phyloP scores from a whole-genome alignment of 2,888 invertebrate genomes.

The Dolichopus griseipennis region DNA sequence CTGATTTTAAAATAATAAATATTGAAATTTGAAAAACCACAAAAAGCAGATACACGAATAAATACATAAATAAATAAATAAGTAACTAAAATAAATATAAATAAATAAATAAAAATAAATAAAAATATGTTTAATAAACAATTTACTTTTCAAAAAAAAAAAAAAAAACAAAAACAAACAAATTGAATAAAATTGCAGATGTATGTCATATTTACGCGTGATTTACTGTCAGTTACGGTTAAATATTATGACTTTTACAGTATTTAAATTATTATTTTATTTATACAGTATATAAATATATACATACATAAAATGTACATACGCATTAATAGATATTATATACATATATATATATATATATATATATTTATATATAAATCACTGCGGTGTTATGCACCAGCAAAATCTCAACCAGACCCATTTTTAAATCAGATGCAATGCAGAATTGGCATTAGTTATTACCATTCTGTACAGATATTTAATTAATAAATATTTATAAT shows the following conservation, averaged over 20 bases:
- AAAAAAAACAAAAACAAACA: too few species aligned
- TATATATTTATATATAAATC: too few species aligned
- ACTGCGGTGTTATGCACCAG: not conserved
- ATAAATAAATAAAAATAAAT: not conserved
- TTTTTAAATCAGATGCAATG: not conserved
- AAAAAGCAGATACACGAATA: not conserved
- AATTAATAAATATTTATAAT: too few species aligned
- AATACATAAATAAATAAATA: not conserved
- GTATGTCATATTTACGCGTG: constrained; percentile 1
- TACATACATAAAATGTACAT: too few species aligned
- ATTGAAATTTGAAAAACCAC: not conserved
- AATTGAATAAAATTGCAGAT: not conserved
- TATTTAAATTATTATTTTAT: too few species aligned
- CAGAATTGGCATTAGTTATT: not conserved
- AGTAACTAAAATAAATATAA: not conserved
- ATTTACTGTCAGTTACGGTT: not conserved
- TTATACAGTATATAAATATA: too few species aligned
- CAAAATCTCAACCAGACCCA: not conserved
- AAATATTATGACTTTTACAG: not conserved
- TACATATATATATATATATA: too few species aligned
- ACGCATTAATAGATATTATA: too few species aligned
- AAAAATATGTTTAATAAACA: not conserved
- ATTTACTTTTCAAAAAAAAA: not conserved
- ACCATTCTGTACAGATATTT: too few species aligned
- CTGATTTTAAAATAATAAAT: not conserved